Evolutionary conservation across 2,113 vertebrate species (phyloP).

Genomic region (Mobula hypostoma): DNA sequence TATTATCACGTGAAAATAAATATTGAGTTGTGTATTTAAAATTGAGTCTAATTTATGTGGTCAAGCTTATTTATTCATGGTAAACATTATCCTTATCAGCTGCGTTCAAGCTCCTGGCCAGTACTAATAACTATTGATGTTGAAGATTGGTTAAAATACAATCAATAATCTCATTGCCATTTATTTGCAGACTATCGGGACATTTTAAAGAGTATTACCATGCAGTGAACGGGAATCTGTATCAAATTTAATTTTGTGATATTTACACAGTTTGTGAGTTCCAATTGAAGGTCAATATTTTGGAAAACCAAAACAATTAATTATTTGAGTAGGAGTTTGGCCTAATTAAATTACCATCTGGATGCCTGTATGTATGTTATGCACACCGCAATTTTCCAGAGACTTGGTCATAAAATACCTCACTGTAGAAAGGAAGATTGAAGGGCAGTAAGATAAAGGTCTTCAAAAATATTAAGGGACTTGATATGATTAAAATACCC

Average conservation of each 20-base stretch:
- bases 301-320: background rate
- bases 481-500: background rate
- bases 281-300: background rate
- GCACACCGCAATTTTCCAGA: background rate
- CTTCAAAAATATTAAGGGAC: background rate
- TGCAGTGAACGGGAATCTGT: background rate
- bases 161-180: background rate
- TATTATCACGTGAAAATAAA: background rate
- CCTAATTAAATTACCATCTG: background rate
- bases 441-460: background rate
- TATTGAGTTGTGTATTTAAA: conserved; percentile 16
- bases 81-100: background rate
- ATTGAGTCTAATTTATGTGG: background rate
- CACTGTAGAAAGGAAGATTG: background rate
- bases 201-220: background rate
- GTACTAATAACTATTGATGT: background rate
- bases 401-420: background rate
- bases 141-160: background rate
- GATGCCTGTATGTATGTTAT: background rate
- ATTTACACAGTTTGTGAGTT: background rate
- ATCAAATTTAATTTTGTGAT: background rate
- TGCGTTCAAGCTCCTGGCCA: background rate
- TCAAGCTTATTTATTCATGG: background rate
- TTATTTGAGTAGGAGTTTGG: background rate
- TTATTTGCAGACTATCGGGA: background rate